Conservation (phyloP, 1,140 invertebrate species). For the Drosophila pruinosa region DNA sequence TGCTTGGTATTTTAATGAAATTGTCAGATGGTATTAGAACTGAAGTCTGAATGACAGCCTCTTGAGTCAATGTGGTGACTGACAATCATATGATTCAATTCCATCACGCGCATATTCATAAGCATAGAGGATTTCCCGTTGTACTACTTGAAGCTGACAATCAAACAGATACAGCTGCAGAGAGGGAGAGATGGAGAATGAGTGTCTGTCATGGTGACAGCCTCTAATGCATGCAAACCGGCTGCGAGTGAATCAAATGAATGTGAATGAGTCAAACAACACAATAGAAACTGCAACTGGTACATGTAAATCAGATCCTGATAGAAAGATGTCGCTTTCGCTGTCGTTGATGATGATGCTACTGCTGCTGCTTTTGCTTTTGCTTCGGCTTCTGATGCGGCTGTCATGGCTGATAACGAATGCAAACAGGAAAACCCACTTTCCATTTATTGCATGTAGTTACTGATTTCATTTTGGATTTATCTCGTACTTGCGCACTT, state of each 20-base stretch:
- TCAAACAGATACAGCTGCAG: constrained; percentile 33
- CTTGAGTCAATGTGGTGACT: constrained; percentile 52
- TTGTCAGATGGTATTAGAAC: constrained; percentile 21
- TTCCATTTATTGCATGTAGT: constrained; percentile 3
- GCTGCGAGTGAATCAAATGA: constrained; percentile 59
- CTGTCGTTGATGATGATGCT: constrained; percentile 15
- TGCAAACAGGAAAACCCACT: constrained; percentile 57
- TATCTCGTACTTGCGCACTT: constrained; percentile 9
- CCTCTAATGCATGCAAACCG: constrained; percentile 69
- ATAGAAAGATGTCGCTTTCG: constrained; percentile 13
- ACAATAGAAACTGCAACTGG: constrained; percentile 47
- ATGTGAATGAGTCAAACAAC: constrained; percentile 58
- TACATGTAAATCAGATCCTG: constrained; percentile 65
- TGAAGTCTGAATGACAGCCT: constrained; percentile 20
- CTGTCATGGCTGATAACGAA: constrained; percentile 60
- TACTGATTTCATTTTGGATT: constrained; percentile 9
- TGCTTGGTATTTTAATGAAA: constrained; percentile 43
- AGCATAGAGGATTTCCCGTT: constrained; percentile 66
- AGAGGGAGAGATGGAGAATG: background rate
- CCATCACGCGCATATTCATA: constrained; percentile 65
- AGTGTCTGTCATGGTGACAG: constrained; percentile 21
- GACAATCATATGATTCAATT: constrained; percentile 57
- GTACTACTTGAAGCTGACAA: constrained; percentile 51
- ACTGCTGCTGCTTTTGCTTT: constrained; percentile 30
- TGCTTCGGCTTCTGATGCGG: constrained; percentile 30